Percentiles rank a stretch among this genome's conserved stretches.
Conservation (phyloP, 1,140 invertebrate species). For the Capitella teleta region DNA sequence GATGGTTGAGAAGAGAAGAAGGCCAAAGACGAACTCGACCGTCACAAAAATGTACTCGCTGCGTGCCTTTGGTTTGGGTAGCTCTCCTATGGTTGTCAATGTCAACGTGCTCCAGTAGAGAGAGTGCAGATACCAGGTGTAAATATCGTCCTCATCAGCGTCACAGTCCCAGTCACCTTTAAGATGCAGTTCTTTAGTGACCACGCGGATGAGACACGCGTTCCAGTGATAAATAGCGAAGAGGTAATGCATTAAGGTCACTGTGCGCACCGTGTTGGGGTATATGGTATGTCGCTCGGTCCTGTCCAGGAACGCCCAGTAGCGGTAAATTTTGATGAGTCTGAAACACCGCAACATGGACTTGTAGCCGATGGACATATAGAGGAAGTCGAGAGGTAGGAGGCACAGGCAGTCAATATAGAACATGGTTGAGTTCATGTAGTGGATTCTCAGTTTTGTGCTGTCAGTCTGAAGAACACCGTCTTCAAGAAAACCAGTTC, state of each 20-base stretch:
- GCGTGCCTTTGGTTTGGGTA: slow-evolving; percentile 64
- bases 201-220: slow-evolving; percentile 92
- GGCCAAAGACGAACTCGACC: slow-evolving; percentile 36
- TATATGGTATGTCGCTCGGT: slow-evolving; percentile 98
- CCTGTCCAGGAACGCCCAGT: slow-evolving; percentile 96
- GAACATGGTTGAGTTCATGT: slow-evolving; percentile 97
- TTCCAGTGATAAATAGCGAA: slow-evolving; percentile 99
- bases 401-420: slow-evolving; percentile 97
- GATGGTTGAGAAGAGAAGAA: slow-evolving; percentile 41
- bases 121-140: slow-evolving; percentile 74
- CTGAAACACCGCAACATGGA: slow-evolving; percentile 92
- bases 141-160: slow-evolving; percentile 2
- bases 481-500: slow-evolving; percentile 90
- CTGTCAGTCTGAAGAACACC: slow-evolving; percentile 92
- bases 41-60: slow-evolving; percentile 45
- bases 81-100: slow-evolving; percentile 71
- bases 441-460: slow-evolving; percentile 82
- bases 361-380: slow-evolving; percentile 95
- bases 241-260: slow-evolving; percentile 85
- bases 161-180: slow-evolving; percentile 3
- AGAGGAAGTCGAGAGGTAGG: slow-evolving; percentile 92
- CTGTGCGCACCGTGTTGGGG: slow-evolving; percentile 86
- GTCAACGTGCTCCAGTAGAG: slow-evolving; percentile 97
- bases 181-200: slow-evolving; percentile 32
- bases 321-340: slow-evolving; percentile 93